phyloP scores from a whole-genome alignment of 1,140 invertebrate genomes.

The Drosophila neocordata region DNA sequence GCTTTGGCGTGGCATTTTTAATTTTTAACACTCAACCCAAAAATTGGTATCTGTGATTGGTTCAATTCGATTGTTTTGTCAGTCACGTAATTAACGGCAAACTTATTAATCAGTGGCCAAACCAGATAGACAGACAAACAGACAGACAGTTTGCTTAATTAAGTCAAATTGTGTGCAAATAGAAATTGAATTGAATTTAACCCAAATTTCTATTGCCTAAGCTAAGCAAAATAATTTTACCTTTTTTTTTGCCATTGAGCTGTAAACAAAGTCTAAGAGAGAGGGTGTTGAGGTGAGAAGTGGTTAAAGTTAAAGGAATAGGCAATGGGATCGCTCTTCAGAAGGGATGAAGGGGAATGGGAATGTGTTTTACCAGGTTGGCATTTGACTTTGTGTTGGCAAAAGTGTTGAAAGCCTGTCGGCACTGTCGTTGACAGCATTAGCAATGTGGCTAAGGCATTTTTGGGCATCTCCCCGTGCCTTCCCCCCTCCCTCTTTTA shows the following conservation, averaged over 20 bases:
- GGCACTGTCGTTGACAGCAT: slow-evolving; percentile 53
- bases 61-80: slow-evolving; percentile 37
- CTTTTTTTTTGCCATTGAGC: neutral
- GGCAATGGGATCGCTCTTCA: slow-evolving; percentile 1
- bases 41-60: slow-evolving; percentile 49
- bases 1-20: slow-evolving; percentile 59
- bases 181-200: slow-evolving; percentile 45
- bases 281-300: neutral
- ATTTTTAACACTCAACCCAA: slow-evolving; percentile 45
- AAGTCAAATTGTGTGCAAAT: slow-evolving; percentile 67
- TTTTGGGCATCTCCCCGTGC: slow-evolving; percentile 20
- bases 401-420: slow-evolving; percentile 46
- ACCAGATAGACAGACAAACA: neutral
- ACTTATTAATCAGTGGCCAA: slow-evolving; percentile 64
- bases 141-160: slow-evolving; percentile 49
- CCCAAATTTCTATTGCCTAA: slow-evolving; percentile 3
- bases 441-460: slow-evolving; percentile 34
- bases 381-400: slow-evolving; percentile 59
- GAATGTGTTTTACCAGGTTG: slow-evolving; percentile 28
- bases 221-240: neutral
- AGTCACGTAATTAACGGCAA: slow-evolving; percentile 70
- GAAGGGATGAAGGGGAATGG: neutral
- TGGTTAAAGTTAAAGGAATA: too few species aligned
- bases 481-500: too few species aligned
- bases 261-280: neutral